Evolutionary conservation across 2,888 invertebrate species (phyloP).

Genomic region (Andrena bicolor): DNA sequence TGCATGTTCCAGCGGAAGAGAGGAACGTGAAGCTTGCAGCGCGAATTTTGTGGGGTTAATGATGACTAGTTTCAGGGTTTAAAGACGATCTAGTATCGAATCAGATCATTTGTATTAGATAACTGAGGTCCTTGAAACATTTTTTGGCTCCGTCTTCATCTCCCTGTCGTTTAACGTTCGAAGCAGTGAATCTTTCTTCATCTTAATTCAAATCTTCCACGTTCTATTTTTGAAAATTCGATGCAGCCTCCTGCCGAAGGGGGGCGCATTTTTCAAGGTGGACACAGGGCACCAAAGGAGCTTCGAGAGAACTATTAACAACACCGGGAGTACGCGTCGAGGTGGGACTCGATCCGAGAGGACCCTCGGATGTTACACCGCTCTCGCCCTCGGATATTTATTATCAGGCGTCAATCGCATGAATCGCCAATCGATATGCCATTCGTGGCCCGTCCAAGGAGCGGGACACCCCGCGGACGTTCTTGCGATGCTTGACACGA

Average conservation of each 20-base stretch:
- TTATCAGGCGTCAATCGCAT: conserved; percentile 82
- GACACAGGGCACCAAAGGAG: not conserved
- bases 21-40: too few relatives aligned
- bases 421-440: conserved; percentile 84
- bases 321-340: conserved; percentile 67
- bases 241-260: not conserved
- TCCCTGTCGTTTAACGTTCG: too few relatives aligned
- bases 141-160: too few relatives aligned
- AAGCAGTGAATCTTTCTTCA: too few relatives aligned
- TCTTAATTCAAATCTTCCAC: not conserved
- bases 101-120: too few relatives aligned
- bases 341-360: conserved; percentile 41
- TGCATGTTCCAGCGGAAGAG: too few relatives aligned
- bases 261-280: conserved; percentile 4
- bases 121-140: too few relatives aligned
- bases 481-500: conserved; percentile 81
- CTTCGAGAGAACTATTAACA: conserved; percentile 54
- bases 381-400: conserved; percentile 77
- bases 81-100: too few relatives aligned
- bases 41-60: too few relatives aligned
- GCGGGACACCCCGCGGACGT: conserved; percentile 82
- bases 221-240: not conserved
- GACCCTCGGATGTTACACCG: conserved; percentile 62
- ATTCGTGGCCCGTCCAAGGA: conserved; percentile 74
- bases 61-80: too few relatives aligned